phyloP scores from a whole-genome alignment of 2,888 invertebrate species.

The Rhyacophila evoluta region DNA sequence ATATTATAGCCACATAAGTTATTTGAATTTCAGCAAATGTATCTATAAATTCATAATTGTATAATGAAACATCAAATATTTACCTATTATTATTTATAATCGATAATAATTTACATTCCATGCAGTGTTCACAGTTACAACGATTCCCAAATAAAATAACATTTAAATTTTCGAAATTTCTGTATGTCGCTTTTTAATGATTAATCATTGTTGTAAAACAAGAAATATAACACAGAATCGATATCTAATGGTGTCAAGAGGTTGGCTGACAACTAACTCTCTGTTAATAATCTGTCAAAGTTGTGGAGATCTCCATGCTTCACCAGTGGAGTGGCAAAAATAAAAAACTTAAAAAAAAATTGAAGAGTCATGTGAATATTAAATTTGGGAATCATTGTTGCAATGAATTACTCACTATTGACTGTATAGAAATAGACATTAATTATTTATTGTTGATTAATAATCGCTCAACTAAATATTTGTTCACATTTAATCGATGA shows the following conservation, averaged over 20 bases:
- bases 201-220: too few relatives aligned
- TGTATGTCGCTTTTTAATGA: too few relatives aligned
- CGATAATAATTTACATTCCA: background rate
- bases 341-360: too few relatives aligned
- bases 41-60: slow-evolving; percentile 18
- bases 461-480: background rate
- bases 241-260: too few relatives aligned
- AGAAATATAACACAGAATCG: too few relatives aligned
- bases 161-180: too few relatives aligned
- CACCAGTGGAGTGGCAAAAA: too few relatives aligned
- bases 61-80: slow-evolving; percentile 24
- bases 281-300: too few relatives aligned
- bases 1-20: slow-evolving; percentile 12
- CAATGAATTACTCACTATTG: background rate
- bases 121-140: background rate
- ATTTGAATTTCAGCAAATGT: slow-evolving; percentile 20
- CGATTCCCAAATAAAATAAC: background rate
- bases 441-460: background rate
- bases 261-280: too few relatives aligned
- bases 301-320: too few relatives aligned
- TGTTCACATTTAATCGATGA: background rate
- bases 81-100: slow-evolving; percentile 15
- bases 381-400: background rate
- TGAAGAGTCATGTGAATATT: background rate
- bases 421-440: slow-evolving; percentile 4